Percentiles rank a stretch among this genome's conserved stretches.
phyloP scores from a whole-genome alignment of 2,888 invertebrate species.

The Orchesellides sinensis region DNA sequence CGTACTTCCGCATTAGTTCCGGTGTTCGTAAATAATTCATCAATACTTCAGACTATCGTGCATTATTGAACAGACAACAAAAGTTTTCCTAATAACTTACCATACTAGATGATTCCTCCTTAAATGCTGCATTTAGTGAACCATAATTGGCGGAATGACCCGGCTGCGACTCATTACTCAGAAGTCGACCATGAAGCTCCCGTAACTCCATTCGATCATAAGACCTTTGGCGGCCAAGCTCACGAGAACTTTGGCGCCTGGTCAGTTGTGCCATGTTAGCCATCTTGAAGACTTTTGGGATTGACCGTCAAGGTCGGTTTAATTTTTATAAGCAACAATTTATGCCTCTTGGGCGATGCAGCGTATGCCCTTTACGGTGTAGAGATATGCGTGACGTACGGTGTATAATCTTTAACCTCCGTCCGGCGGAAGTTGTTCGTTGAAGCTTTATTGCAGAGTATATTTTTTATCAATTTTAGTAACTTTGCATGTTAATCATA shows the following conservation, averaged over 20 bases:
- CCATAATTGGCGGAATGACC: conserved; percentile 84
- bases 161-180: conserved; percentile 82
- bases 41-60: too few species aligned
- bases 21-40: too few species aligned
- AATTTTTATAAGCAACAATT: background rate
- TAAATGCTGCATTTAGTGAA: conserved; percentile 91
- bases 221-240: conserved; percentile 84
- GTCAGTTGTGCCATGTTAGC: conserved; percentile 94
- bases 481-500: too few species aligned
- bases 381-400: too few species aligned
- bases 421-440: background rate
- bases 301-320: background rate
- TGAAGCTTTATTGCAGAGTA: too few species aligned
- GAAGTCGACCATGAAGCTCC: conserved; percentile 88
- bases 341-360: too few species aligned
- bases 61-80: too few species aligned
- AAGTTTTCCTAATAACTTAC: too few species aligned
- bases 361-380: too few species aligned
- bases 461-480: too few species aligned
- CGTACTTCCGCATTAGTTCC: too few species aligned
- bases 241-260: conserved; percentile 90
- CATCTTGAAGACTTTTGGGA: conserved; percentile 80
- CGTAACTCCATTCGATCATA: conserved; percentile 89
- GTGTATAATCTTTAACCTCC: too few species aligned
- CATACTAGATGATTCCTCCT: conserved; percentile 78